Evolutionary conservation across 2,797 vertebrate species (phyloP).

Genomic region (Natrix natrix): DNA sequence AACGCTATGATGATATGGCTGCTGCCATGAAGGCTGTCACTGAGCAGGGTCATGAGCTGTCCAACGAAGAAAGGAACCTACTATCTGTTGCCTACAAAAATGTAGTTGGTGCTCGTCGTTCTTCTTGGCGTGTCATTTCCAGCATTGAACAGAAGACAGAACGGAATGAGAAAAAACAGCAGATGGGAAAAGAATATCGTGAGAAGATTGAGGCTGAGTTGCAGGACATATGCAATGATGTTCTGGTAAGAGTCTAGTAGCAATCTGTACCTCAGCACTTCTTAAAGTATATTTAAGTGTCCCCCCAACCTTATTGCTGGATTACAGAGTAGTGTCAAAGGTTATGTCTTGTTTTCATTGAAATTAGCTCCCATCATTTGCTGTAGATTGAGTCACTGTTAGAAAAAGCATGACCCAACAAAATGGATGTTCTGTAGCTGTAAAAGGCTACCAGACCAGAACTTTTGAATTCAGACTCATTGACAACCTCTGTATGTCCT

Average conservation of each 20-base stretch:
- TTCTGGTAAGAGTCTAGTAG: constrained; percentile 83
- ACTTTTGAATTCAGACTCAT: background rate
- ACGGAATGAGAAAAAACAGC: constrained; percentile 94
- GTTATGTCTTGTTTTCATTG: background rate
- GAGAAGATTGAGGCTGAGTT: constrained; percentile 94
- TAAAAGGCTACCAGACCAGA: background rate
- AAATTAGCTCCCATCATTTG: background rate
- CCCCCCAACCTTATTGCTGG: background rate
- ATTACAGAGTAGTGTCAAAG: background rate
- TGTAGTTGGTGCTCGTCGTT: constrained; percentile 96
- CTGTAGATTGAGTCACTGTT: background rate
- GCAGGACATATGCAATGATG: constrained; percentile 95
- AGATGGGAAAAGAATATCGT: constrained; percentile 94
- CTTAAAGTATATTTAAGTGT: constrained; percentile 7
- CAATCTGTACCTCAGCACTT: constrained; percentile 42
- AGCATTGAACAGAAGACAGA: constrained; percentile 98
- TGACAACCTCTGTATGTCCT: background rate
- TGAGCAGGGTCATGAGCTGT: constrained; percentile 89
- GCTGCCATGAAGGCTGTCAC: constrained; percentile 94
- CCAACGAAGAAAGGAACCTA: constrained; percentile 96
- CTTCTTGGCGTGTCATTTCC: constrained; percentile 97
- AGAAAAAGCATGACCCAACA: background rate
- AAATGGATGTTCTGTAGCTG: background rate
- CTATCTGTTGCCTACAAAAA: constrained; percentile 99
- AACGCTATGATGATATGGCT: constrained; percentile 98